A percentile compares a stretch with the other conserved stretches of the same genome.
phyloP scores from a whole-genome alignment of 2,113 vertebrate species.

The Sinocyclocheilus anshuiensis region DNA sequence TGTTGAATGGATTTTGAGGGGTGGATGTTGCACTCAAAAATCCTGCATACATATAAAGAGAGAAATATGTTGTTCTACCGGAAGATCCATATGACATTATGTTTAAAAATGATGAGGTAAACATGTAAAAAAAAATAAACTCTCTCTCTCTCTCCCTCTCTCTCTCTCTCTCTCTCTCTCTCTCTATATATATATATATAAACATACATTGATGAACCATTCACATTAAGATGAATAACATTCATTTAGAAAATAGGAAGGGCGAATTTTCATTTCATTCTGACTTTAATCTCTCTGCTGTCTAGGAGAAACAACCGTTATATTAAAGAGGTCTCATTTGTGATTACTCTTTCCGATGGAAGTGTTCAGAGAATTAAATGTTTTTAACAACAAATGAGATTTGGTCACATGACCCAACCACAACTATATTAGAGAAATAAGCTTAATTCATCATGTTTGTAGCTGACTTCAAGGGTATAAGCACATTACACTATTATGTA shows the following conservation, averaged over 20 bases:
- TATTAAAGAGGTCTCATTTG: not conserved
- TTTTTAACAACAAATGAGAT: not conserved
- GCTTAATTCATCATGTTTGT: not conserved
- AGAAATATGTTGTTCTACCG: too few relatives aligned
- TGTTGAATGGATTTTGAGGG: too few relatives aligned
- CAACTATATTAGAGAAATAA: conserved; percentile 4
- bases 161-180: too few relatives aligned
- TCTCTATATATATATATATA: too few relatives aligned
- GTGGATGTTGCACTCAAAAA: too few relatives aligned
- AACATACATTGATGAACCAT: not conserved
- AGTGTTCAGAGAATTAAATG: not conserved
- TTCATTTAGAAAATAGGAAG: not conserved
- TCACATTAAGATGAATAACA: not conserved
- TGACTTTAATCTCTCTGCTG: not conserved
- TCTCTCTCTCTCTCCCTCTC: too few relatives aligned
- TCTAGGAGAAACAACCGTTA: not conserved
- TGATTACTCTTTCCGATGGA: not conserved
- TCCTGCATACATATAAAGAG: too few relatives aligned
- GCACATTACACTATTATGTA: not conserved
- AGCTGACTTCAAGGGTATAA: not conserved
- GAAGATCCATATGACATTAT: too few relatives aligned
- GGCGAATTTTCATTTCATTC: too few relatives aligned
- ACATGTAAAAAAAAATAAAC: too few relatives aligned
- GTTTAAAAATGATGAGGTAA: too few relatives aligned
- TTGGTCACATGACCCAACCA: not conserved